phyloP scores from a whole-genome alignment of 2,888 invertebrate species.

The Eupithecia tripunctaria region DNA sequence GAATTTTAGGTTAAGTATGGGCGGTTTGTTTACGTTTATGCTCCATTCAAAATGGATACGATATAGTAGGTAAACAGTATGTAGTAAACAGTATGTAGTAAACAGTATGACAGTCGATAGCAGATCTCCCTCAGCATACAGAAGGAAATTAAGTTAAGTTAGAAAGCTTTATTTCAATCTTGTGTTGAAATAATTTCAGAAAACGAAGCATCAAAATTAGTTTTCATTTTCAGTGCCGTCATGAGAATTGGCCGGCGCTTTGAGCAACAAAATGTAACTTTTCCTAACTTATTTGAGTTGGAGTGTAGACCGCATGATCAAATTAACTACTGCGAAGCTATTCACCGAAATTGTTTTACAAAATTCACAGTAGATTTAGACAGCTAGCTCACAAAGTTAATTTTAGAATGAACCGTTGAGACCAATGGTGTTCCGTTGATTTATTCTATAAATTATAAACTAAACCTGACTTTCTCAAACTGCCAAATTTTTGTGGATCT shows the following conservation, averaged over 20 bases:
- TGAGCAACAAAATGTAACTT: conserved; percentile 1
- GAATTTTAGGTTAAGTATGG: too few species aligned
- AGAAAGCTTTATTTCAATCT: neutral
- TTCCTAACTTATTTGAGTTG: conserved; percentile 11
- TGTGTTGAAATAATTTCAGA: neutral
- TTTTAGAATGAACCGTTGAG: neutral
- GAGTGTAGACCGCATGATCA: neutral
- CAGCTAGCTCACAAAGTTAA: neutral
- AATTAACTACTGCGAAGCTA: neutral
- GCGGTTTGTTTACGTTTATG: too few species aligned
- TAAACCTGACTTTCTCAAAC: neutral
- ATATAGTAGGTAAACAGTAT: too few species aligned
- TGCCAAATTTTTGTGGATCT: too few species aligned
- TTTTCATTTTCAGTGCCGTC: neutral
- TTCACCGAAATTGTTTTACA: neutral
- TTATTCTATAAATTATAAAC: neutral
- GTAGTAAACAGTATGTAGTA: too few species aligned
- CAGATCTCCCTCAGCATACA: too few species aligned
- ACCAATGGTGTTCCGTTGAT: too few species aligned
- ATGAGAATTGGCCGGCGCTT: conserved; percentile 6
- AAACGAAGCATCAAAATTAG: neutral
- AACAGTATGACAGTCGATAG: too few species aligned
- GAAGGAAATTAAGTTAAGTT: neutral
- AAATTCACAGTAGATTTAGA: neutral
- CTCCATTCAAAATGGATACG: too few species aligned